Conservation (phyloP, 2,113 vertebrate genomes). For the Oreocharis arfaki region DNA sequence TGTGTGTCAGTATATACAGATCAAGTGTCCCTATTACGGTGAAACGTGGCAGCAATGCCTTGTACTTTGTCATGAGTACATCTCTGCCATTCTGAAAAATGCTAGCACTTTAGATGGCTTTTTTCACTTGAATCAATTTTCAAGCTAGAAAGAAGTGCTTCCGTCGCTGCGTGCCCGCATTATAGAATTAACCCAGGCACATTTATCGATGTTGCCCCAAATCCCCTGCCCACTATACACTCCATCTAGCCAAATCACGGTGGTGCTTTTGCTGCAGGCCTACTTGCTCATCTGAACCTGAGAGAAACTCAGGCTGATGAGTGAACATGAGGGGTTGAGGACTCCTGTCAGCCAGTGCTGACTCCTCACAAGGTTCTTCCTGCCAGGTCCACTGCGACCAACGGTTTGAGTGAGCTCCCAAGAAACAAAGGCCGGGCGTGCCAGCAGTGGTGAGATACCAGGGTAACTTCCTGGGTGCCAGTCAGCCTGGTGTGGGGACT, state of each 20-base stretch:
- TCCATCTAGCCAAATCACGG: rapidly evolving
- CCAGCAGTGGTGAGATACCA: not conserved
- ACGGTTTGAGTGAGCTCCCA: not conserved
- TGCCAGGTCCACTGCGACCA: not conserved
- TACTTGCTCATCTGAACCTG: not conserved
- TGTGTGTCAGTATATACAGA: not conserved
- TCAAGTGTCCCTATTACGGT: not conserved
- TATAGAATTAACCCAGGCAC: not conserved
- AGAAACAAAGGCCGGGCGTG: not conserved
- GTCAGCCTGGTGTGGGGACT: not conserved
- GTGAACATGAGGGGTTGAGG: rapidly evolving
- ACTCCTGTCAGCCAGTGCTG: not conserved
- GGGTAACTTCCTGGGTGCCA: not conserved
- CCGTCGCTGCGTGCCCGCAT: rapidly evolving
- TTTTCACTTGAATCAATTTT: not conserved
- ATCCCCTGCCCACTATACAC: not conserved
- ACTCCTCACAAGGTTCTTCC: not conserved
- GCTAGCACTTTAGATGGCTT: not conserved
- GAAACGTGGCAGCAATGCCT: not conserved
- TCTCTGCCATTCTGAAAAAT: not conserved
- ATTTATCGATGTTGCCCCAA: not conserved
- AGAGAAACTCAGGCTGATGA: not conserved
- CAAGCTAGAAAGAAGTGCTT: not conserved
- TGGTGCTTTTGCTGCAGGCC: rapidly evolving
- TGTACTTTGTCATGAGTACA: not conserved